Percentiles rank a stretch among this genome's conserved stretches.
phyloP scores from a whole-genome alignment of 1,140 invertebrate genomes.

The Phocides pigmalion region DNA sequence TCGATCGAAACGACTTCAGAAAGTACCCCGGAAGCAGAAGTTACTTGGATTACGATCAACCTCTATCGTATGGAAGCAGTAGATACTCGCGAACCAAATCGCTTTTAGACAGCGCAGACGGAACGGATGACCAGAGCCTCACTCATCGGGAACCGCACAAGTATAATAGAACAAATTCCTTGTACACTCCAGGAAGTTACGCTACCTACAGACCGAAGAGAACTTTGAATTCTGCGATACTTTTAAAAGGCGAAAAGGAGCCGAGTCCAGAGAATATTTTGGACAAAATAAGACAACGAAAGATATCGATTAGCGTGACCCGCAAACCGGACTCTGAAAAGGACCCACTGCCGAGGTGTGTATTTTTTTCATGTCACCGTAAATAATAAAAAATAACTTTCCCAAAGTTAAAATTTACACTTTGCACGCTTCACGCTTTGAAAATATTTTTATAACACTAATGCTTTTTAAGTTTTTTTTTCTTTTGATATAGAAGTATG shows the following conservation, averaged over 20 bases:
- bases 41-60: conserved; percentile 74
- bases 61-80: conserved; percentile 62
- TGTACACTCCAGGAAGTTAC: conserved; percentile 79
- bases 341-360: conserved; percentile 76
- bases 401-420: conserved; percentile 70
- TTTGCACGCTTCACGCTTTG: conserved; percentile 81
- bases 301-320: conserved; percentile 77
- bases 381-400: conserved; percentile 79
- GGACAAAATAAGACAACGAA: conserved; percentile 80
- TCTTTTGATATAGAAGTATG: conserved; percentile 37
- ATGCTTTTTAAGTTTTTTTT: conserved; percentile 68
- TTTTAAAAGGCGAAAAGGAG: conserved; percentile 79
- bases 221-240: conserved; percentile 78
- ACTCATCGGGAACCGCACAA: conserved; percentile 64
- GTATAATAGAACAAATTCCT: conserved; percentile 77
- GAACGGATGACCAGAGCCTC: conserved; percentile 53
- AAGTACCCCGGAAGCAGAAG: conserved; percentile 70
- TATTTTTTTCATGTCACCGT: conserved; percentile 70
- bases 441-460: conserved; percentile 75
- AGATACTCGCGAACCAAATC: conserved; percentile 78
- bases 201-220: conserved; percentile 79
- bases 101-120: conserved; percentile 71
- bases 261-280: conserved; percentile 80
- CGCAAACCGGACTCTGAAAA: conserved; percentile 70
- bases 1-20: conserved; percentile 76